phyloP scores from a whole-genome alignment of 2,888 invertebrate genomes.

The Cerastis rubricosa region DNA sequence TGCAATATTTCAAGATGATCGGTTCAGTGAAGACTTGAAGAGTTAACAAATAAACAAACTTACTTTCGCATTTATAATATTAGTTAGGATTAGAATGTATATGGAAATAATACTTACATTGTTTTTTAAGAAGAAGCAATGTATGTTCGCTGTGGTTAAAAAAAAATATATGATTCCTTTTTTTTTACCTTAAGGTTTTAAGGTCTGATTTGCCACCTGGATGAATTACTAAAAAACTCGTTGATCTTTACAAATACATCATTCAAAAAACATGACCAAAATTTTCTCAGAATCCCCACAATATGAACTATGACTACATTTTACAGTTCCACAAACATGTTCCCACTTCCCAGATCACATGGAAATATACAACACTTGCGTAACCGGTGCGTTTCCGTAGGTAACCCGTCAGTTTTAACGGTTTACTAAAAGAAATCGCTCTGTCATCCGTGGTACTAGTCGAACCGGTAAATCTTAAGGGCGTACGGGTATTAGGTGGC shows the following conservation, averaged over 20 bases:
- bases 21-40: too few species aligned
- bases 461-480: slow-evolving; percentile 61
- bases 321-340: slow-evolving; percentile 62
- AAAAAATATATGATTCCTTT: too few species aligned
- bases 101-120: not conserved
- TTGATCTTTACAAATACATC: too few species aligned
- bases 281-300: slow-evolving; percentile 8
- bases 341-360: slow-evolving; percentile 60
- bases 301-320: slow-evolving; percentile 17
- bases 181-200: too few species aligned
- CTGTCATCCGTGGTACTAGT: slow-evolving; percentile 58
- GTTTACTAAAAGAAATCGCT: slow-evolving; percentile 67
- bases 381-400: slow-evolving; percentile 67
- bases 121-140: not conserved
- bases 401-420: slow-evolving; percentile 63
- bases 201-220: too few species aligned
- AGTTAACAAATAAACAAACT: too few species aligned
- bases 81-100: not conserved
- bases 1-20: too few species aligned
- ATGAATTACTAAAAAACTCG: too few species aligned
- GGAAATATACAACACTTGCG: slow-evolving; percentile 56
- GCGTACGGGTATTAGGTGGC: slow-evolving; percentile 47
- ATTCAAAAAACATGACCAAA: not conserved
- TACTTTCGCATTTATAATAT: too few species aligned
- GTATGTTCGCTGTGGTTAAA: not conserved